These are phyloP conservation scores for Drosophila histrio DNA, from an alignment of 2,888 invertebrate species.

Conservation along the genomic window DNA sequence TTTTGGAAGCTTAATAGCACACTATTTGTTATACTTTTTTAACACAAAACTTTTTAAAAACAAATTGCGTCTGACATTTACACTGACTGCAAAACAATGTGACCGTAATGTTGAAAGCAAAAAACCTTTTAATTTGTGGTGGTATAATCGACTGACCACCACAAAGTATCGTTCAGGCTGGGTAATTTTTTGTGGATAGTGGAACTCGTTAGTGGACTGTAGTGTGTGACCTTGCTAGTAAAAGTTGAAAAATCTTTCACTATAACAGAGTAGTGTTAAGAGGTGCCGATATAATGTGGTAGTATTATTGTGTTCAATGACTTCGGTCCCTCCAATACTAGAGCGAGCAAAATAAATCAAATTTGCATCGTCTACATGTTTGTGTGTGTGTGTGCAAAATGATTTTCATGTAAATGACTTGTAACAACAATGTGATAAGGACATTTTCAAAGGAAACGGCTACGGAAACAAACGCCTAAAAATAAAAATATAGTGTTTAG, in stretches of 20 bases:
- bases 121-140: slow-evolving; percentile 4
- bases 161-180: neutral
- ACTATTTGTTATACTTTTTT: slow-evolving; percentile 18
- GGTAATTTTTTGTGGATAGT: neutral
- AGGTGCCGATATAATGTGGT: neutral
- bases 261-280: neutral
- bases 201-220: neutral
- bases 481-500: neutral
- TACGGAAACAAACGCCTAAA: neutral
- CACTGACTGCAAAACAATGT: slow-evolving; percentile 55
- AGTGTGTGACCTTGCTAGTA: slow-evolving; percentile 8
- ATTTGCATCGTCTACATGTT: slow-evolving; percentile 38
- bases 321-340: slow-evolving; percentile 30
- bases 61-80: slow-evolving; percentile 62
- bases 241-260: neutral
- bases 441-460: neutral
- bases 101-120: slow-evolving; percentile 1
- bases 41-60: slow-evolving; percentile 51
- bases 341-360: slow-evolving; percentile 60
- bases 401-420: slow-evolving; percentile 24
- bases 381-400: slow-evolving; percentile 39
- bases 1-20: slow-evolving; percentile 1
- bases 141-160: slow-evolving; percentile 24
- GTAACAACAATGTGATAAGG: slow-evolving; percentile 37
- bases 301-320: slow-evolving; percentile 8